Percentiles rank a stretch among this genome's conserved stretches.
Conservation (phyloP, 2,888 invertebrate species). For the Agrochola litura region DNA sequence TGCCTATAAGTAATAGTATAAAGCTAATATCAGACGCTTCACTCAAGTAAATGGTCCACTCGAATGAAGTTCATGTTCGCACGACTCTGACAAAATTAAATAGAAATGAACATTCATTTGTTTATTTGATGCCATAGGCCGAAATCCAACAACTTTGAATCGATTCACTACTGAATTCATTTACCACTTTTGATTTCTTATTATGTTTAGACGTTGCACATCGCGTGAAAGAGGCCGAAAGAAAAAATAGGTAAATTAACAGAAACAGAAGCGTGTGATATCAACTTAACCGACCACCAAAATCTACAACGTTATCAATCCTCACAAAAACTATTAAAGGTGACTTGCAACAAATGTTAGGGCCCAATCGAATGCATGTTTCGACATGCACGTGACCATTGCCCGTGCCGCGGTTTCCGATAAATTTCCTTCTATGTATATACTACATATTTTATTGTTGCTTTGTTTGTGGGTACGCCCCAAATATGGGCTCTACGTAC, state of each 20-base stretch:
- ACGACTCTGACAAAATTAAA: background rate
- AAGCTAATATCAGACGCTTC: background rate
- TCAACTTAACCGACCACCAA: too few species aligned
- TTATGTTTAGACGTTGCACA: background rate
- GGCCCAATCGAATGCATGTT: constrained; percentile 73
- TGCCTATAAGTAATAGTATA: background rate
- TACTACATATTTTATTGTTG: constrained; percentile 79
- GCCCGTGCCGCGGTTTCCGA: constrained; percentile 78
- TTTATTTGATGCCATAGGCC: too few species aligned
- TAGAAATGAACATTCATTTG: background rate
- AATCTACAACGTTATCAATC: constrained; percentile 5
- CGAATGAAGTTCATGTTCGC: background rate
- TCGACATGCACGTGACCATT: constrained; percentile 74
- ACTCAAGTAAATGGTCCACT: too few species aligned
- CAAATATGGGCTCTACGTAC: constrained; percentile 73
- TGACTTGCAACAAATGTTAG: constrained; percentile 68
- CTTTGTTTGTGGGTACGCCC: constrained; percentile 75
- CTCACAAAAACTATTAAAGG: constrained; percentile 26
- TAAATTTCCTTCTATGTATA: constrained; percentile 76
- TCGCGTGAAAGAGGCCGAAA: background rate
- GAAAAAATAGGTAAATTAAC: background rate
- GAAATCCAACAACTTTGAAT: too few species aligned
- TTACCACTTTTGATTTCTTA: background rate
- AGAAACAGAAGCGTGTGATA: background rate
- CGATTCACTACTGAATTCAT: background rate